phyloP scores from a whole-genome alignment of 2,113 vertebrate genomes.

The Rhabdornis inornatus region DNA sequence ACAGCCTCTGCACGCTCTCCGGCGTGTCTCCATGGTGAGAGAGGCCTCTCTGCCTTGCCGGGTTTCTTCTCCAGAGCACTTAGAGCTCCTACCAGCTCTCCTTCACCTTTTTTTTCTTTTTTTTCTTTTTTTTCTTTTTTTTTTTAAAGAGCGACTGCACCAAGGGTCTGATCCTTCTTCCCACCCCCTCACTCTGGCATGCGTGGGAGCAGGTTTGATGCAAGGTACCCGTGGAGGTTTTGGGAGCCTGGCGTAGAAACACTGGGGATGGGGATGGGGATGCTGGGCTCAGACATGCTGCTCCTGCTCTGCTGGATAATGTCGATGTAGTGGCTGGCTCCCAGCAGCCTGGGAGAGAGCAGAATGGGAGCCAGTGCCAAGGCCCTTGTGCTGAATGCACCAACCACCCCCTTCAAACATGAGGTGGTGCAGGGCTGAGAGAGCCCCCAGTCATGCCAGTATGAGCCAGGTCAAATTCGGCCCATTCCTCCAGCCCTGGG shows the following conservation, averaged over 20 bases:
- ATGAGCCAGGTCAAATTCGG: accelerated
- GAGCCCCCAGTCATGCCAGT: background rate
- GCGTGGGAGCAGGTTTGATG: background rate
- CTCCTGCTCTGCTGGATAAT: background rate
- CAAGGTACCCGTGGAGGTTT: background rate
- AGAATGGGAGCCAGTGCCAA: accelerated
- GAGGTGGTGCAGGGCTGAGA: background rate
- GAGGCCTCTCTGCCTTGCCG: background rate
- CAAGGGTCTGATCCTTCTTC: background rate
- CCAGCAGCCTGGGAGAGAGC: background rate
- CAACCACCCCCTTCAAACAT: accelerated
- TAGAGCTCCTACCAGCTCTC: background rate
- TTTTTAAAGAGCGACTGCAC: background rate
- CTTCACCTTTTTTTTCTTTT: background rate
- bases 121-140: background rate
- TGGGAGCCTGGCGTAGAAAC: background rate
- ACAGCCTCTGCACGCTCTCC: background rate
- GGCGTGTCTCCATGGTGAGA: conserved; percentile 33
- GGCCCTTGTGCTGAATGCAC: background rate
- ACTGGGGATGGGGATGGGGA: background rate
- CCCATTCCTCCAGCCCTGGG: background rate
- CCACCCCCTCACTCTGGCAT: background rate
- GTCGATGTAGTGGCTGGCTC: background rate
- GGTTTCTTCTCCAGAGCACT: background rate
- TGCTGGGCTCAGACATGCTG: background rate